A percentile compares a stretch with the other conserved stretches of the same genome.
These are phyloP conservation scores for Cyanocitta stelleri DNA, from an alignment of 2,113 vertebrate species.

Conservation along the genomic window DNA sequence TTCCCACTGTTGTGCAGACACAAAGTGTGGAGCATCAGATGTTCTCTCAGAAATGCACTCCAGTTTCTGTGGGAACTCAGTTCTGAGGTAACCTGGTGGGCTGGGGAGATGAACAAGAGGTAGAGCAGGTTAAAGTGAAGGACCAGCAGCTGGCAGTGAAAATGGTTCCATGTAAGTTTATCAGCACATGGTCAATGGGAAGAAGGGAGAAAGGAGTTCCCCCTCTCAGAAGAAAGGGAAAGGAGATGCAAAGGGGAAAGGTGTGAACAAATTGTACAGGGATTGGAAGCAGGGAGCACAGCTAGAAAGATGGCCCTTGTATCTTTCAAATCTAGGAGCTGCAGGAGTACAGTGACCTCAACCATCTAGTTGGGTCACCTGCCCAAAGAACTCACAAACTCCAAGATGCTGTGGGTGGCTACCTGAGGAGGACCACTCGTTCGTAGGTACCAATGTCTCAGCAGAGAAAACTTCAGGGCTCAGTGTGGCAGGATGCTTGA, in stretches of 20 bases:
- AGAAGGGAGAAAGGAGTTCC: neutral
- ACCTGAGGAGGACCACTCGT: accelerated
- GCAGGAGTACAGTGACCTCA: neutral
- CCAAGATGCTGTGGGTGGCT: neutral
- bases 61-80: neutral
- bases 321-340: neutral
- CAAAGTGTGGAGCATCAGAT: neutral
- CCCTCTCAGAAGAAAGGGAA: neutral
- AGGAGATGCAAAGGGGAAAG: neutral
- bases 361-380: neutral
- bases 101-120: neutral
- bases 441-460: neutral
- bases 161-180: neutral
- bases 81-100: neutral
- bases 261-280: neutral
- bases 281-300: neutral
- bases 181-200: neutral
- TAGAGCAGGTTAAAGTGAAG: neutral
- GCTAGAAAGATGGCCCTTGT: neutral
- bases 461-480: neutral
- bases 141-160: neutral
- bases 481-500: accelerated
- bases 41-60: neutral
- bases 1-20: neutral
- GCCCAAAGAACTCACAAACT: neutral